These are phyloP conservation scores for Drosophila robusta DNA, from an alignment of 2,888 invertebrate species.

Conservation along the genomic window DNA sequence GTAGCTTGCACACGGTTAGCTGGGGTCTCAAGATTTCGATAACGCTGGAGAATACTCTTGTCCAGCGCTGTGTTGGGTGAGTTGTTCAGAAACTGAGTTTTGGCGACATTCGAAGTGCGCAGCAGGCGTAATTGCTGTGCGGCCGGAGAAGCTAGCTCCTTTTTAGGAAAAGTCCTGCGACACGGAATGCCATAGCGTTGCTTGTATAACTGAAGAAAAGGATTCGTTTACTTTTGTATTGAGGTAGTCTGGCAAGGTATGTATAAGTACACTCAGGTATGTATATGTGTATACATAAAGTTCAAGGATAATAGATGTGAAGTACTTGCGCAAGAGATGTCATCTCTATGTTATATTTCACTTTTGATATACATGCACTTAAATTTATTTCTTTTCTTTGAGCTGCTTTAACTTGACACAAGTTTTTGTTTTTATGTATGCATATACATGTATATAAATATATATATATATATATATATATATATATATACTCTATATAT, in stretches of 20 bases:
- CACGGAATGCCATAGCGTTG: slow-evolving; percentile 81
- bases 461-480: no score
- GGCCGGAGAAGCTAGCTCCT: slow-evolving; percentile 69
- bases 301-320: slow-evolving; percentile 56
- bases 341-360: slow-evolving; percentile 45
- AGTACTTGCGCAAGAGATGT: slow-evolving; percentile 41
- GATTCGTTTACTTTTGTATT: slow-evolving; percentile 36
- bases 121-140: slow-evolving; percentile 69
- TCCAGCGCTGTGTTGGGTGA: slow-evolving; percentile 93
- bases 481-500: no score
- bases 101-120: slow-evolving; percentile 44
- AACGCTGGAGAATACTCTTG: slow-evolving; percentile 90
- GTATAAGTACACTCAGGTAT: slow-evolving; percentile 12
- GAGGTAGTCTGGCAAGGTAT: background rate
- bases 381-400: background rate
- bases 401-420: slow-evolving; percentile 17
- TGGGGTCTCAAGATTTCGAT: slow-evolving; percentile 88
- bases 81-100: slow-evolving; percentile 82
- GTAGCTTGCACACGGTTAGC: slow-evolving; percentile 87
- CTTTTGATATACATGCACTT: slow-evolving; percentile 24
- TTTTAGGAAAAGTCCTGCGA: slow-evolving; percentile 83
- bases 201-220: slow-evolving; percentile 41
- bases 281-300: slow-evolving; percentile 28
- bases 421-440: slow-evolving; percentile 4
- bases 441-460: background rate